These are phyloP conservation scores for Epsilonema sp. DNA, from an alignment of 2,888 invertebrate species.

Conservation along the genomic window DNA sequence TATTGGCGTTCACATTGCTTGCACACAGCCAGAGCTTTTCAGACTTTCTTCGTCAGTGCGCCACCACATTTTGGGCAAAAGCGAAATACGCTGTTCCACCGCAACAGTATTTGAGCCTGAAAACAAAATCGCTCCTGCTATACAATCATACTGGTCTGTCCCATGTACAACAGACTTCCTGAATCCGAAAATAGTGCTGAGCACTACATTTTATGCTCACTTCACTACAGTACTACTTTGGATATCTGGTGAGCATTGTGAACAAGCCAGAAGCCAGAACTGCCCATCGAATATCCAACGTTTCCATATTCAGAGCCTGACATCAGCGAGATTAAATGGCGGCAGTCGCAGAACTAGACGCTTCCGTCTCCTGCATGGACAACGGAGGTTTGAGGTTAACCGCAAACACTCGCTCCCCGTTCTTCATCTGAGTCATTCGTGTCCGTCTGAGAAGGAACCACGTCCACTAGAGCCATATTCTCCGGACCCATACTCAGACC, in stretches of 20 bases:
- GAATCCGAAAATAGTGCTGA: too few relatives aligned
- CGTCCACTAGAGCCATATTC: background rate
- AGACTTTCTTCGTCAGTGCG: background rate
- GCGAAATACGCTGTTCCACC: background rate
- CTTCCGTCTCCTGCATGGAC: too few relatives aligned
- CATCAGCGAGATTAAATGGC: too few relatives aligned
- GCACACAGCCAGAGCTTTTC: background rate
- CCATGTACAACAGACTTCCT: too few relatives aligned
- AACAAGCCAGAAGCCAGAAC: too few relatives aligned
- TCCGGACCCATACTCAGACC: background rate
- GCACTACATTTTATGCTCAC: too few relatives aligned
- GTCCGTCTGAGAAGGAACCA: background rate
- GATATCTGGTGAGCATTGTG: too few relatives aligned
- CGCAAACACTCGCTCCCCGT: background rate
- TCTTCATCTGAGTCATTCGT: slow-evolving; percentile 5
- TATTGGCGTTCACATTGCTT: slow-evolving; percentile 6
- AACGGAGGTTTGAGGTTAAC: background rate
- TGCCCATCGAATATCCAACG: too few relatives aligned
- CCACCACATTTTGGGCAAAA: background rate
- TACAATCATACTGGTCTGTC: too few relatives aligned
- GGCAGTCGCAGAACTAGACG: too few relatives aligned
- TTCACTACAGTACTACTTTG: too few relatives aligned
- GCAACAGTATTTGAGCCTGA: background rate
- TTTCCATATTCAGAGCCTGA: too few relatives aligned
- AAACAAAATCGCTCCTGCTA: background rate